phyloP scores from a whole-genome alignment of 2,888 invertebrate species.

The Drosophila incognita region DNA sequence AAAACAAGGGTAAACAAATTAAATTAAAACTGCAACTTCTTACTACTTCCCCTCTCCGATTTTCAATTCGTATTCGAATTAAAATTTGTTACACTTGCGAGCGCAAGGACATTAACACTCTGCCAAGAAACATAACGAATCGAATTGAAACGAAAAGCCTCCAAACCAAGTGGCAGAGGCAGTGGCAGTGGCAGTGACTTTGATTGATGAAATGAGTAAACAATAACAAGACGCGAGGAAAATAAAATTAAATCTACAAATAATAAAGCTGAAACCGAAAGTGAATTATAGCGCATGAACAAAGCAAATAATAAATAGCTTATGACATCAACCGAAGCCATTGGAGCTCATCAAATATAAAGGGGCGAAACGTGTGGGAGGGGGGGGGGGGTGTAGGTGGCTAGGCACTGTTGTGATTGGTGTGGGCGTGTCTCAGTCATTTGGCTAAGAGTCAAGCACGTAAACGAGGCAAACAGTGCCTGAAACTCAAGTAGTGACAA shows the following conservation, averaged over 20 bases:
- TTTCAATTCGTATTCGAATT: conserved; percentile 23
- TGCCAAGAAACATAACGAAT: conserved; percentile 39
- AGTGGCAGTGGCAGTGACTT: conserved; percentile 49
- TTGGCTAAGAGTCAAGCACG: conserved; percentile 50
- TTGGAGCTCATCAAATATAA: conserved; percentile 45
- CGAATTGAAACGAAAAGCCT: conserved; percentile 12
- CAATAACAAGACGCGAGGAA: conserved; percentile 42
- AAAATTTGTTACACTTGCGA: conserved; percentile 52
- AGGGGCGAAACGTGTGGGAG: conserved; percentile 4
- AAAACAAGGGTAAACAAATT: not conserved
- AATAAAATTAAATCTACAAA: conserved; percentile 37
- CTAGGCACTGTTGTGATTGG: conserved; percentile 13
- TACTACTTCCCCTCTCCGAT: not conserved
- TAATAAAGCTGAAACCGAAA: conserved; percentile 56
- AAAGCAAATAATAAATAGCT: conserved; percentile 61
- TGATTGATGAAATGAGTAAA: conserved; percentile 65
- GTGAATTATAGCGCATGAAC: conserved; percentile 62
- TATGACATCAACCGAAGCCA: conserved; percentile 63
- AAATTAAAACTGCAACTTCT: not conserved
- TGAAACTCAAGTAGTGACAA: conserved; percentile 41
- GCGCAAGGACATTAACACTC: conserved; percentile 57
- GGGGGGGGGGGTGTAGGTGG: not conserved
- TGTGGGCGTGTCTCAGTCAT: conserved; percentile 43
- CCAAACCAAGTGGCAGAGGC: conserved; percentile 2
- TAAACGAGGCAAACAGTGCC: conserved; percentile 30